phyloP scores from a whole-genome alignment of 2,113 vertebrate species.

The Polypterus bichir region DNA sequence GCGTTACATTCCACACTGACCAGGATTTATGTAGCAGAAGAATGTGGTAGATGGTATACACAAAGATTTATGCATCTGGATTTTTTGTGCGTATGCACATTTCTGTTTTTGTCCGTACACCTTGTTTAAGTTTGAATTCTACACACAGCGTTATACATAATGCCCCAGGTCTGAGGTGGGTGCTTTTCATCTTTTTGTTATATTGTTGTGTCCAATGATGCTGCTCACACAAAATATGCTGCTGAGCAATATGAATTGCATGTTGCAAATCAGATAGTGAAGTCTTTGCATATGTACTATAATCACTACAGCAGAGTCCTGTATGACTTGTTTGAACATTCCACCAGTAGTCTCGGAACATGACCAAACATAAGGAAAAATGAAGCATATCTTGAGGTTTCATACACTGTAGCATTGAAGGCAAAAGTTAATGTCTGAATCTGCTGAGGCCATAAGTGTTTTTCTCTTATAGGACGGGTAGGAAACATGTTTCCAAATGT shows the following conservation, averaged over 20 bases:
- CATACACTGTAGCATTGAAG: background rate
- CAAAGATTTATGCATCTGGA: too few species aligned
- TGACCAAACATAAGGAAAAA: constrained; percentile 10
- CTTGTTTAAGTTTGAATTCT: too few species aligned
- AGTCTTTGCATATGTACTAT: constrained; percentile 8
- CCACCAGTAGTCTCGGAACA: constrained; percentile 5
- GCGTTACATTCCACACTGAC: too few species aligned
- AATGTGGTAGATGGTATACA: too few species aligned
- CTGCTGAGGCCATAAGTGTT: too few species aligned
- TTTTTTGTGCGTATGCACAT: too few species aligned
- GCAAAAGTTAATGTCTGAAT: too few species aligned
- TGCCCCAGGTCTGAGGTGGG: background rate
- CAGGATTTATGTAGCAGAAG: too few species aligned
- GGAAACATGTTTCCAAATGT: too few species aligned
- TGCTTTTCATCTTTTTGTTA: constrained; percentile 2
- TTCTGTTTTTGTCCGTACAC: too few species aligned
- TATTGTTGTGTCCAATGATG: background rate
- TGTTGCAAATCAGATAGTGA: constrained; percentile 1
- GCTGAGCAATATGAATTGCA: constrained; percentile 4
- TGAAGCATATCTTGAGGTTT: background rate
- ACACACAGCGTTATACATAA: too few species aligned
- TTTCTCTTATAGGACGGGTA: too few species aligned
- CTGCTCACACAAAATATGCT: constrained; percentile 8
- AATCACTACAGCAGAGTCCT: constrained; percentile 1
- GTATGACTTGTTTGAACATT: constrained; percentile 5